Conservation (phyloP, 2,888 invertebrate genomes). For the Eristalinus sepulchralis region DNA sequence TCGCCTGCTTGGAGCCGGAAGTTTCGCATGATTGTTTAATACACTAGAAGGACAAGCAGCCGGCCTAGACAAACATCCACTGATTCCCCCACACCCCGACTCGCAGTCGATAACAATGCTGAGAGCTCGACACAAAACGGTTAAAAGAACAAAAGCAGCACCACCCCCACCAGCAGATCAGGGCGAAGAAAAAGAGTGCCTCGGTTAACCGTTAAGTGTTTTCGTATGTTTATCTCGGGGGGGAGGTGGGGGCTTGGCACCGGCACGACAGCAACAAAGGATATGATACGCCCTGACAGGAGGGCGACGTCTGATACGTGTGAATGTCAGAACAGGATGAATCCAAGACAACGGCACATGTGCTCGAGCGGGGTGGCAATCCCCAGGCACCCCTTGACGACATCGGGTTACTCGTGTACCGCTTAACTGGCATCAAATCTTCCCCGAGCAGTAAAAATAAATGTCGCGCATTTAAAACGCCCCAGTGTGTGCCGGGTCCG, state of each 20-base stretch:
- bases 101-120: slow-evolving; percentile 55
- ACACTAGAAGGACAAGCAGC: slow-evolving; percentile 67
- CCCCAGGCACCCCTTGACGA: slow-evolving; percentile 38
- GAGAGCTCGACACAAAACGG: slow-evolving; percentile 23
- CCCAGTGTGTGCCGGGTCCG: slow-evolving; percentile 30
- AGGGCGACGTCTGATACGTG: slow-evolving; percentile 61
- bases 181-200: slow-evolving; percentile 17
- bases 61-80: slow-evolving; percentile 65
- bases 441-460: slow-evolving; percentile 74
- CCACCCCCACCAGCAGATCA: not conserved
- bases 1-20: slow-evolving; percentile 30
- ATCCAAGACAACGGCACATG: slow-evolving; percentile 22
- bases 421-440: slow-evolving; percentile 73
- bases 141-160: slow-evolving; percentile 46
- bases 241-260: not conserved
- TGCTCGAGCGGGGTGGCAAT: slow-evolving; percentile 38
- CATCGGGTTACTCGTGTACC: slow-evolving; percentile 42
- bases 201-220: slow-evolving; percentile 71
- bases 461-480: slow-evolving; percentile 73
- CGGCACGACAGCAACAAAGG: slow-evolving; percentile 33
- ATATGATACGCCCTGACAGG: slow-evolving; percentile 51
- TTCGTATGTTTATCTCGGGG: slow-evolving; percentile 47
- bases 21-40: slow-evolving; percentile 64
- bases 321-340: slow-evolving; percentile 48
- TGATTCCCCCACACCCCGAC: slow-evolving; percentile 32